Evolutionary conservation across 2,113 vertebrate genomes (phyloP).

Genomic region (Leptobrachium ailaonicum): DNA sequence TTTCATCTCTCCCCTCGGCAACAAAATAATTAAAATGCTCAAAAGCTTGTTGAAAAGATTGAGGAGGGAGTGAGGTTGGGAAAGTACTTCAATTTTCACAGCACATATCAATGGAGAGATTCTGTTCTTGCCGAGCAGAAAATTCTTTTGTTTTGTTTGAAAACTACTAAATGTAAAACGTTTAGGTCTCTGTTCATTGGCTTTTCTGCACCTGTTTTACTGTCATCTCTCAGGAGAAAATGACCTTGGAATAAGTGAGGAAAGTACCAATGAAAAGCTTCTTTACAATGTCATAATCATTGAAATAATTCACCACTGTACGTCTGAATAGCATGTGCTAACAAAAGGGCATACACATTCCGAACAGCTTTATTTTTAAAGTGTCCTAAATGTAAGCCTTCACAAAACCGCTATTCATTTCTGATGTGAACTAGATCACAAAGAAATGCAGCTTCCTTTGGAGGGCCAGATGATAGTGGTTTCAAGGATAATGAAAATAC

Average conservation of each 20-base stretch:
- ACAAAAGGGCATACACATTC: constrained; percentile 37
- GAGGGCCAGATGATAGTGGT: constrained; percentile 22
- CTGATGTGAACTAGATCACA: constrained; percentile 8
- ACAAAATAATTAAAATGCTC: no score
- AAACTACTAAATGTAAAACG: constrained; percentile 29
- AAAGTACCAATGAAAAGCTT: constrained; percentile 33
- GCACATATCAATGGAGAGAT: constrained; percentile 9
- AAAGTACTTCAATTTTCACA: not conserved
- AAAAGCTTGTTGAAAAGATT: not conserved
- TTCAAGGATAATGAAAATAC: constrained; percentile 33
- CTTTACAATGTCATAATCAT: constrained; percentile 47
- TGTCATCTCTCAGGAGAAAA: constrained; percentile 34
- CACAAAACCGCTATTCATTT: constrained; percentile 34
- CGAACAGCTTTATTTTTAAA: constrained; percentile 39
- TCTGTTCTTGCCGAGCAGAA: constrained; percentile 26
- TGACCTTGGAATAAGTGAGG: constrained; percentile 43
- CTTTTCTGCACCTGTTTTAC: constrained; percentile 39
- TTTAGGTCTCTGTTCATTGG: constrained; percentile 37
- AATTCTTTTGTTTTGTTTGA: constrained; percentile 23
- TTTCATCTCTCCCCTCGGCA: no score
- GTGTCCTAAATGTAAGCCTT: constrained; percentile 41
- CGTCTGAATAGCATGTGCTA: constrained; percentile 37
- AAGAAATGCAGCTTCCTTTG: constrained; percentile 16
- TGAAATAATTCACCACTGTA: constrained; percentile 34
- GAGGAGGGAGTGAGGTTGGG: not conserved